Evolutionary conservation across 2,797 vertebrate species (phyloP), one percentile per base, ranked within the genome.

Genomic region (Darevskia mixta): DNA sequence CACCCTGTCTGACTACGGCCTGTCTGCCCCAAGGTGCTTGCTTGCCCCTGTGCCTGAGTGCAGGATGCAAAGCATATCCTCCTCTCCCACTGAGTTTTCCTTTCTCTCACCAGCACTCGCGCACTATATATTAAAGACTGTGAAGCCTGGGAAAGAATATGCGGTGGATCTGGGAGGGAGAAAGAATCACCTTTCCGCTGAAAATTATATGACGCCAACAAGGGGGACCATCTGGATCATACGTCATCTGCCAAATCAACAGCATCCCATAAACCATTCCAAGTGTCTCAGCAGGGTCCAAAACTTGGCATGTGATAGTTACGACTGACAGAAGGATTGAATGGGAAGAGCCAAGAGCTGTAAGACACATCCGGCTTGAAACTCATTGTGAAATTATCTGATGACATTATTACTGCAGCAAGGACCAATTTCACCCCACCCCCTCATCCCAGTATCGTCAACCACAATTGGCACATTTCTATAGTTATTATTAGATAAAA

Each of bases 401-500:
- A 83, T 58, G 81, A 58, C 79, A 73, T 61, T 86, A n/a, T 61
- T n/a, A 73, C 11, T 58, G 27, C 27, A 83, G 32, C 25, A 38
- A 13, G 79, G 61, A 45, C 45, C 61, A 35, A 83, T 49, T 45
- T 77, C 61, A 25, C 23, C 2, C 5, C 8, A 6, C 23, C 29
- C 61, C 23, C 13, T 15, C 83, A 88, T 90, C 87, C 93, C 92
- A 35, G 83, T 92, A 58, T 91, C 88, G 87, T 90, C 85, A 94
- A 86, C 87, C 84, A 86, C 69, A 55, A 81, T 86, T 87, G 29
- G 41, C 4, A 64, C 61, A 23, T 17, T 75, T 61, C 43, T 29
- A 49, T 2, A 38, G 25, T 91, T 94, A 91, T 91, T 90, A 86
- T 94, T 92, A 41, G 91, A 86, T 89, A 87, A 88, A 90, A 92